Evolutionary conservation across 2,888 invertebrate genomes (phyloP), one percentile per base, ranked within the genome.

Genomic region (Athripsodes cinereus): DNA sequence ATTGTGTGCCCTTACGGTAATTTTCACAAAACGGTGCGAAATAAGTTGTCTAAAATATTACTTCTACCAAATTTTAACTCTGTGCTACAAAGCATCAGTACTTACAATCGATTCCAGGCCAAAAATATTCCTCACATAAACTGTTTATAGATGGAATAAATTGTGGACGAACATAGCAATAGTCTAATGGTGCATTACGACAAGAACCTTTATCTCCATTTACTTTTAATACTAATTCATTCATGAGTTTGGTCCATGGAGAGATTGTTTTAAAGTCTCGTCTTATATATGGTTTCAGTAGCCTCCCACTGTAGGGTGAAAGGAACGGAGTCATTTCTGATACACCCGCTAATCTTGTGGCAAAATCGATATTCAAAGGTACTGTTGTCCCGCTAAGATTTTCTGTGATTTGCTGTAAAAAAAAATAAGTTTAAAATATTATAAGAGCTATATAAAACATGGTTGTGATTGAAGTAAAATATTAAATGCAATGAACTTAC

Each of bases 81-180:
- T n/a, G n/a, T n/a, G n/a, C n/a, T n/a, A n/a, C n/a, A n/a, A n/a
- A n/a, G n/a, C n/a, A n/a, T n/a, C n/a, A n/a, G 53, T 62, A 78
- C 86, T 83, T 74, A 94, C 94, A 75, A 73, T 96, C 94, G 62
- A 96, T 89, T 50, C 93, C 94, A 1, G 93, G 90, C 95, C 96
- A 96, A 74, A 96, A 96, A 72, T 86, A 88, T 67, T 87, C 85
- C 63, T 87, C 84, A 63, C 91, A 88, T 16, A 95, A 75, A 58
- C 83, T 84, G 72, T 96, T 96, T 62, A 96, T 85, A 0, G 92
- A 89, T 1, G 92, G 87, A 64, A 96, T 87, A 70, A 94, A 93
- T 67, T 92, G 88, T 1, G 93, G 90, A 40, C 88, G 82, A 18
- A 96, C 86, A 70, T 95, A 95, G 65, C 88, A 89, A 73, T 87